phyloP scores from a whole-genome alignment of 2,888 invertebrate genomes.

The Xylota sylvarum region DNA sequence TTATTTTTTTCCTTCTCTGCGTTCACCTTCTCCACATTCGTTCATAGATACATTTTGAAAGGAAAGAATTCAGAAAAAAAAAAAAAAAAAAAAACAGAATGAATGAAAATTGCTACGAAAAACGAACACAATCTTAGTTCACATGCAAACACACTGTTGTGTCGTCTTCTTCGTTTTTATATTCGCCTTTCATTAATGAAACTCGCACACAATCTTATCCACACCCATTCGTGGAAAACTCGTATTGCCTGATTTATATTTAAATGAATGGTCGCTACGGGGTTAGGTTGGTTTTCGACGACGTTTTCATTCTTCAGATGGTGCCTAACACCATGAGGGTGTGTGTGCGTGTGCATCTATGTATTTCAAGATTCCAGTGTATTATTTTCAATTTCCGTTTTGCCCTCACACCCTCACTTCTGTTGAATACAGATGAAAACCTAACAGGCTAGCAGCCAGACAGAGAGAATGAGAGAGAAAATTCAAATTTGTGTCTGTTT shows the following conservation, averaged over 20 bases:
- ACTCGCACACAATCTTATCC: slow-evolving; percentile 59
- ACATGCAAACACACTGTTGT: slow-evolving; percentile 24
- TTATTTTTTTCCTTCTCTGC: background rate
- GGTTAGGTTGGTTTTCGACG: slow-evolving; percentile 59
- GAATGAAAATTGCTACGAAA: slow-evolving; percentile 72
- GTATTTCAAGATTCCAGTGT: slow-evolving; percentile 19
- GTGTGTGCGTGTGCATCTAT: slow-evolving; percentile 11
- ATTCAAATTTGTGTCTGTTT: slow-evolving; percentile 26
- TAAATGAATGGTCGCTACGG: slow-evolving; percentile 74
- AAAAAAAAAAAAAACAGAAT: slow-evolving; percentile 58
- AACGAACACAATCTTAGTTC: slow-evolving; percentile 23
- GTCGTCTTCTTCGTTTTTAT: slow-evolving; percentile 39
- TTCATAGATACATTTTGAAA: slow-evolving; percentile 55
- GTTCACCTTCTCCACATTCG: background rate
- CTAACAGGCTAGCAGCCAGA: background rate
- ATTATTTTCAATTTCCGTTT: slow-evolving; percentile 74
- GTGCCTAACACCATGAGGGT: background rate
- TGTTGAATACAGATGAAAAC: slow-evolving; percentile 11
- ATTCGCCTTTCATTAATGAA: slow-evolving; percentile 74
- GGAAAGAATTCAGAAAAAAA: slow-evolving; percentile 57
- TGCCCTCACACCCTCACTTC: slow-evolving; percentile 70
- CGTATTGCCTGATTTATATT: slow-evolving; percentile 77
- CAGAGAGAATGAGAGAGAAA: slow-evolving; percentile 28
- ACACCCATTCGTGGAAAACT: slow-evolving; percentile 71
- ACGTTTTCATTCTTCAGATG: slow-evolving; percentile 66